These are phyloP conservation scores for Acanthopleura granulata DNA, from an alignment of 2,888 invertebrate genomes.

Conservation along the genomic window DNA sequence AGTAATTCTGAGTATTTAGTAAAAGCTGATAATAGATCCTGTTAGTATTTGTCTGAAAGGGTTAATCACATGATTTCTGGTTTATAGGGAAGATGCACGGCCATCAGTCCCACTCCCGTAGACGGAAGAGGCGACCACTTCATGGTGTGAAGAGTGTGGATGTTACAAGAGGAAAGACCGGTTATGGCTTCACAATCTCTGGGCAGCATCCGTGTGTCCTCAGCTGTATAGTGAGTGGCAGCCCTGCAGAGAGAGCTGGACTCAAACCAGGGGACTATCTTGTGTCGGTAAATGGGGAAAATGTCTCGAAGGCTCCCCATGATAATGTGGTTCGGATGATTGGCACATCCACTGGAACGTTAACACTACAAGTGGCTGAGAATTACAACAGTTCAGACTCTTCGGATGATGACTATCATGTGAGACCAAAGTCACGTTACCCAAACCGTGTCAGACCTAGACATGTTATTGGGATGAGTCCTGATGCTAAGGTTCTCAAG, in stretches of 20 bases:
- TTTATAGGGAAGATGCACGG: slow-evolving; percentile 11
- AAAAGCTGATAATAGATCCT: too few relatives aligned
- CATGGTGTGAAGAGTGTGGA: slow-evolving; percentile 87
- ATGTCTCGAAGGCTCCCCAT: slow-evolving; percentile 91
- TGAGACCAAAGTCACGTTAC: slow-evolving; percentile 66
- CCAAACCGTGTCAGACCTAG: slow-evolving; percentile 59
- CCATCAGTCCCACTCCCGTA: slow-evolving; percentile 31
- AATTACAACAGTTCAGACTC: slow-evolving; percentile 84
- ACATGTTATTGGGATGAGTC: slow-evolving; percentile 24
- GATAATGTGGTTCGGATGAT: slow-evolving; percentile 93
- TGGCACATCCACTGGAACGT: slow-evolving; percentile 82
- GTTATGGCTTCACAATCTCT: slow-evolving; percentile 98
- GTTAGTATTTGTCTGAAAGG: too few relatives aligned
- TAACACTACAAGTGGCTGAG: slow-evolving; percentile 62
- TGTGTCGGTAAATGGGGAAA: slow-evolving; percentile 88
- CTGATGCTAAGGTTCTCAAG: slow-evolving; percentile 23
- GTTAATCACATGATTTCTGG: neutral
- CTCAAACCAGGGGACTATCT: slow-evolving; percentile 92
- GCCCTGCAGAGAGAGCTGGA: slow-evolving; percentile 91
- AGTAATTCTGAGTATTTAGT: too few relatives aligned
- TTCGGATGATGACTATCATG: slow-evolving; percentile 77
- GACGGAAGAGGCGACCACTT: slow-evolving; percentile 80
- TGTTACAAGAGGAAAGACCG: slow-evolving; percentile 86
- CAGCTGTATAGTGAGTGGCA: slow-evolving; percentile 90
- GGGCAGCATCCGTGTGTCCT: slow-evolving; percentile 96